Percentiles rank a stretch among this genome's conserved stretches.
Evolutionary conservation across 2,113 vertebrate genomes (phyloP).

Genomic region (Sitta europaea): DNA sequence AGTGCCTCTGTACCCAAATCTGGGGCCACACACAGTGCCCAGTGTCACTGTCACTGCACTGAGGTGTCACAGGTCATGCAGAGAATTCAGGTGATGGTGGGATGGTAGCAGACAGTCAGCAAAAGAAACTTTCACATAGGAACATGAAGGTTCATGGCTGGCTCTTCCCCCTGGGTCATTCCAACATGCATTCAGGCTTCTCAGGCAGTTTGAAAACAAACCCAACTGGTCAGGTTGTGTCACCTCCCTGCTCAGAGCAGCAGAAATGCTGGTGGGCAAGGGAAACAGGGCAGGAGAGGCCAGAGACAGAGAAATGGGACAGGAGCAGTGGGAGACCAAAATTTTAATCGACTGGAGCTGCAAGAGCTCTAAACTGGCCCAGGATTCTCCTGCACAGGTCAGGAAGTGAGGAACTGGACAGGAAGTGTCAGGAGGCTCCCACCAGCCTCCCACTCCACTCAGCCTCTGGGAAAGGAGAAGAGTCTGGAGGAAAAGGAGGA

Average conservation of each 20-base stretch:
- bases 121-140: neutral
- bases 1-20: neutral
- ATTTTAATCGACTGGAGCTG: neutral
- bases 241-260: neutral
- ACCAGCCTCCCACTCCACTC: neutral
- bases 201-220: neutral
- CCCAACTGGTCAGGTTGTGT: neutral
- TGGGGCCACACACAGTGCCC: neutral
- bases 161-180: neutral
- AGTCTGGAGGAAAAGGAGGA: neutral
- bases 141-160: neutral
- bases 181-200: neutral
- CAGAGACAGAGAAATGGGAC: constrained; percentile 4
- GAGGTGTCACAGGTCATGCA: neutral
- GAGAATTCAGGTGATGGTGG: neutral
- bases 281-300: neutral
- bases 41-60: neutral
- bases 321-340: neutral
- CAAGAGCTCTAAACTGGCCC: neutral
- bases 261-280: neutral
- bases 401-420: neutral
- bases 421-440: neutral
- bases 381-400: neutral
- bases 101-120: neutral
- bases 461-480: neutral